These are phyloP conservation scores for Coilia nasus DNA, from an alignment of 2,797 vertebrate species.

Conservation along the genomic window DNA sequence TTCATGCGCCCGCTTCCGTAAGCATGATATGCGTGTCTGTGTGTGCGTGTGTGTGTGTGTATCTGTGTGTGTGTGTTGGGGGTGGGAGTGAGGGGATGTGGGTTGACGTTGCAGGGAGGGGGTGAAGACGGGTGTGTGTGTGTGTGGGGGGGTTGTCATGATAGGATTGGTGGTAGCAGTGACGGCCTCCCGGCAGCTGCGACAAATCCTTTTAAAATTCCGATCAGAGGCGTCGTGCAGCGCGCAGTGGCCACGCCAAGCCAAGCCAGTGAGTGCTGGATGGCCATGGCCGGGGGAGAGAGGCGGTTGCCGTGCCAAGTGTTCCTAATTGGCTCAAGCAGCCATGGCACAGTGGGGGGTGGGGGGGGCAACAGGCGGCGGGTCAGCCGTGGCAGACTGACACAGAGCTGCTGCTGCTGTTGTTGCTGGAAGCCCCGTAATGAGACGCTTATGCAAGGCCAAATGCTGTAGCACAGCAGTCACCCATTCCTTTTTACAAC, in stretches of 20 bases:
- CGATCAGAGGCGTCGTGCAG: neutral
- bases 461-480: slow-evolving; percentile 26
- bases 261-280: neutral
- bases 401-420: slow-evolving; percentile 41
- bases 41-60: neutral
- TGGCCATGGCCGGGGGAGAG: slow-evolving; percentile 9
- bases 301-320: slow-evolving; percentile 40
- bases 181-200: neutral
- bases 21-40: slow-evolving; percentile 10
- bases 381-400: slow-evolving; percentile 52
- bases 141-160: neutral
- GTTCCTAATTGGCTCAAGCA: slow-evolving; percentile 56
- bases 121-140: no score
- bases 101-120: no score
- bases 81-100: no score
- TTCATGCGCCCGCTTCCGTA: neutral
- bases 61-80: neutral
- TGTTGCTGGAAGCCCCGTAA: slow-evolving; percentile 54
- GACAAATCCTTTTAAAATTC: slow-evolving; percentile 10
- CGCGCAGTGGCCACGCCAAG: neutral
- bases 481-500: neutral
- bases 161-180: neutral
- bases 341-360: slow-evolving; percentile 25
- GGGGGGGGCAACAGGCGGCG: slow-evolving; percentile 40
- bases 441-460: slow-evolving; percentile 38